A percentile compares a stretch with the other conserved stretches of the same genome.
Conservation (phyloP, 2,113 vertebrate species). For the Martes martes region DNA sequence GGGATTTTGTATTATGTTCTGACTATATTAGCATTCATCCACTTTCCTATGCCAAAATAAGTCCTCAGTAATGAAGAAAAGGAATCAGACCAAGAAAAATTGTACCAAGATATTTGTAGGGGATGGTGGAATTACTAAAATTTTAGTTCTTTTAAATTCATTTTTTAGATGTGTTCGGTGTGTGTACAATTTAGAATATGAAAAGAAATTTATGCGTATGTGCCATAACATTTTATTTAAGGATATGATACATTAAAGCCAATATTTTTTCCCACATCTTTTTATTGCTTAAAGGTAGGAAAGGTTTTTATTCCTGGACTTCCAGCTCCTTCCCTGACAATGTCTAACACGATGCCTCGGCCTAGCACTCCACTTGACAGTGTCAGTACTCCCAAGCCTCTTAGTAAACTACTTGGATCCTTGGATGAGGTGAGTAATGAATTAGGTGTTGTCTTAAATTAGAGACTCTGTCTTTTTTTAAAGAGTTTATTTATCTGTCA, state of each 20-base stretch:
- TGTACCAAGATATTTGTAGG: not conserved
- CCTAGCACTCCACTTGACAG: slow-evolving; percentile 88
- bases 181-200: not conserved
- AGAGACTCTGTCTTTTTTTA: not conserved
- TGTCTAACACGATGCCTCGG: slow-evolving; percentile 86
- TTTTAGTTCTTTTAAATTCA: not conserved
- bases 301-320: slow-evolving; percentile 95
- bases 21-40: not conserved
- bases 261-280: not conserved
- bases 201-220: not conserved
- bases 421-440: slow-evolving; percentile 89
- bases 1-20: not conserved
- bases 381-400: slow-evolving; percentile 89
- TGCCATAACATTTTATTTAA: not conserved
- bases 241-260: not conserved
- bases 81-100: not conserved
- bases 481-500: not conserved
- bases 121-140: not conserved
- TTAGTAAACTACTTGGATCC: slow-evolving; percentile 88
- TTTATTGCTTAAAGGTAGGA: slow-evolving; percentile 87
- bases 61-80: not conserved
- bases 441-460: not conserved
- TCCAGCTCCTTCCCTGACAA: slow-evolving; percentile 87
- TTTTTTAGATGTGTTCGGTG: not conserved
- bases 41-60: not conserved